Conservation (phyloP, 2,888 invertebrate species). For the Drosophila lacicola region DNA sequence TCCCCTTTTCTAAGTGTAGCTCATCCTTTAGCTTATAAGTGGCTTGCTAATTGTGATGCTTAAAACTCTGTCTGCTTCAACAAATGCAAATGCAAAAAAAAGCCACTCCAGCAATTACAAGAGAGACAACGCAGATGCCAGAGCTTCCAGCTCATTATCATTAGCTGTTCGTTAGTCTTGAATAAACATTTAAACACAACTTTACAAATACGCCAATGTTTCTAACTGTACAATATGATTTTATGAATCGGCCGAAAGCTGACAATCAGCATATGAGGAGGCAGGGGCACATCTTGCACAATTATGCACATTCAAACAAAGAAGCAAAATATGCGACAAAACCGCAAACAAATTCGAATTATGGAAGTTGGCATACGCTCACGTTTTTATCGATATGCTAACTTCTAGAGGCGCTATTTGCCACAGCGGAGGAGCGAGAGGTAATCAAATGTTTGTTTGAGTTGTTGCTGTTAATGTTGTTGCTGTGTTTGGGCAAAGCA, state of each 20-base stretch:
- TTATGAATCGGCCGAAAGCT: slow-evolving; percentile 10
- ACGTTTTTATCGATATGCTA: slow-evolving; percentile 32
- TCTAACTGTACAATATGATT: slow-evolving; percentile 28
- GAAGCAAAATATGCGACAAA: slow-evolving; percentile 27
- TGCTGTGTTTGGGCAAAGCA: slow-evolving; percentile 34
- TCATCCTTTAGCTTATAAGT: neutral
- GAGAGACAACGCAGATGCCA: neutral
- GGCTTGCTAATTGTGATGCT: slow-evolving; percentile 1
- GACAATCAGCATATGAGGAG: slow-evolving; percentile 15
- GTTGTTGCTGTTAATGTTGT: slow-evolving; percentile 2
- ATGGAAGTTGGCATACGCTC: slow-evolving; percentile 16
- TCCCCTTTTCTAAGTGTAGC: neutral
- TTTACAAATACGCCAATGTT: slow-evolving; percentile 17
- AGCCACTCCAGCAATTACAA: slow-evolving; percentile 10
- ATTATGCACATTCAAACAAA: slow-evolving; percentile 47
- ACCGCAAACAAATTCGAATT: slow-evolving; percentile 29
- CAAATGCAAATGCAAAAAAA: neutral
- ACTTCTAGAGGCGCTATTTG: slow-evolving; percentile 59
- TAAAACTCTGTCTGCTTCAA: neutral
- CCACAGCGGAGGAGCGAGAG: slow-evolving; percentile 17
- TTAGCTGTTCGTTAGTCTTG: slow-evolving; percentile 35
- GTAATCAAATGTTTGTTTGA: slow-evolving; percentile 59
- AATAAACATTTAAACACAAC: slow-evolving; percentile 30
- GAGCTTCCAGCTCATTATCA: slow-evolving; percentile 22
- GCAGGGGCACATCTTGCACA: slow-evolving; percentile 30